Evolutionary conservation across 2,113 vertebrate species (phyloP), one percentile per base, ranked within the genome.

Genomic region (Numida meleagris): DNA sequence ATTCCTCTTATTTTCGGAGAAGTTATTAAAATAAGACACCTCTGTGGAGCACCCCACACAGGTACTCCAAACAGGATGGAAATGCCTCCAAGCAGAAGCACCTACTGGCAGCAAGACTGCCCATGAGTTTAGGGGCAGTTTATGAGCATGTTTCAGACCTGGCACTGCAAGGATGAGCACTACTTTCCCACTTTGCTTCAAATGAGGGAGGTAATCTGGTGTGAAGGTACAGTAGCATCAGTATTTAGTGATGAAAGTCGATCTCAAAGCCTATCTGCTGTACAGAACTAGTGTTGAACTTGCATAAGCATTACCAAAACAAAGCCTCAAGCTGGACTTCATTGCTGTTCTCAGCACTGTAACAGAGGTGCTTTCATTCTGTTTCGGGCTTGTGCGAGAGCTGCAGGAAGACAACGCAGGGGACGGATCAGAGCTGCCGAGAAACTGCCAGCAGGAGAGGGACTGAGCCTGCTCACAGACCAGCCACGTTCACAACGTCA

Each of bases 61-160:
- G 31, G 24, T 18, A 34, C 7, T 20, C 34, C 4, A 14, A 25
- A 38, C 5, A 62, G 25, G 14, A 71, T 0, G 36, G 46, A 71
- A 71, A 27, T 1, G 13, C 50, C 50, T 50, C 33, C 16, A 29
- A 38, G 63, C 27, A 63, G 36, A 34, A 59, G 19, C 6, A 38
- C 42, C 10, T 50, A 21, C 27, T 25, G 23, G 12, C 6, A 63
- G 34, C 48, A 45, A n/a, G 55, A n/a, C 14, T 12, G 43, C 23
- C 33, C 13, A 12, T 4, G 18, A 76, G 58, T 1, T 3, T 1
- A 20, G 8, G 14, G 19, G 27, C 2, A 3, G 17, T 24, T 19
- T 57, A 57, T 29, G 31, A 55, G n/a, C 6, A 31, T 12, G 14
- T 46, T 33, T 18, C 31, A 57, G 55, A 57, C 18, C 17, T 50